Conservation (phyloP, 2,113 vertebrate species). For the Rhinichthys klamathensis region DNA sequence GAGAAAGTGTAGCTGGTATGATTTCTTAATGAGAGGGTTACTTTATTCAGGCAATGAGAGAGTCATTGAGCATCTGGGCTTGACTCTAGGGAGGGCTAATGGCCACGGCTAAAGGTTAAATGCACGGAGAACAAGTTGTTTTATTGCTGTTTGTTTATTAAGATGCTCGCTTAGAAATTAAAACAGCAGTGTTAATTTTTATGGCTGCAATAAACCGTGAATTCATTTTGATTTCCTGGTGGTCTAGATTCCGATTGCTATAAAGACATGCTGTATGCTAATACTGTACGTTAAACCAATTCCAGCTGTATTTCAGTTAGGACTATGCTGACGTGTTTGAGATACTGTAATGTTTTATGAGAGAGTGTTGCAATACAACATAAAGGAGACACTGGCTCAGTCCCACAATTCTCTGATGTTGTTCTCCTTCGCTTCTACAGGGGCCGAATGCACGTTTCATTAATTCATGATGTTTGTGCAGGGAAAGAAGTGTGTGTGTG, state of each 20-base stretch:
- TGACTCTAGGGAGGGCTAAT: conserved; percentile 72
- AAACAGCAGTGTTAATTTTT: conserved; percentile 28
- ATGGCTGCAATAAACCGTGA: conserved; percentile 18
- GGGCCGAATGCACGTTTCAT: conserved; percentile 2
- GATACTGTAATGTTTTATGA: conserved; percentile 19
- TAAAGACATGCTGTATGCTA: neutral
- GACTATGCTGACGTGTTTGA: neutral
- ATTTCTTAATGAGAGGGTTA: conserved; percentile 79
- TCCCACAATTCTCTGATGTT: conserved; percentile 3
- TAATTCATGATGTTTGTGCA: conserved; percentile 40
- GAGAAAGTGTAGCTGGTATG: conserved; percentile 83
- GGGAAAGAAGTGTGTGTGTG: neutral
- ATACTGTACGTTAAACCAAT: neutral
- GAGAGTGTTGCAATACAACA: conserved; percentile 13
- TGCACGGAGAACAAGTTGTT: conserved; percentile 67
- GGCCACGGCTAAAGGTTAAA: conserved; percentile 60
- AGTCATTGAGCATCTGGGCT: conserved; percentile 68
- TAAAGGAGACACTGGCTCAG: neutral
- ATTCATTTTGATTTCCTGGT: conserved; percentile 23
- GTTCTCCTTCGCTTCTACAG: neutral
- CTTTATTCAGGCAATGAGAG: conserved; percentile 65
- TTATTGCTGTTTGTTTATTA: conserved; percentile 62
- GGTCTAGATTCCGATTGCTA: neutral
- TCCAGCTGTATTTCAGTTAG: neutral
- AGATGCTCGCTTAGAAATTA: conserved; percentile 48